A percentile compares a stretch with the other conserved stretches of the same genome.
Evolutionary conservation across 2,888 invertebrate species (phyloP).

Genomic region (Ophraella communa): DNA sequence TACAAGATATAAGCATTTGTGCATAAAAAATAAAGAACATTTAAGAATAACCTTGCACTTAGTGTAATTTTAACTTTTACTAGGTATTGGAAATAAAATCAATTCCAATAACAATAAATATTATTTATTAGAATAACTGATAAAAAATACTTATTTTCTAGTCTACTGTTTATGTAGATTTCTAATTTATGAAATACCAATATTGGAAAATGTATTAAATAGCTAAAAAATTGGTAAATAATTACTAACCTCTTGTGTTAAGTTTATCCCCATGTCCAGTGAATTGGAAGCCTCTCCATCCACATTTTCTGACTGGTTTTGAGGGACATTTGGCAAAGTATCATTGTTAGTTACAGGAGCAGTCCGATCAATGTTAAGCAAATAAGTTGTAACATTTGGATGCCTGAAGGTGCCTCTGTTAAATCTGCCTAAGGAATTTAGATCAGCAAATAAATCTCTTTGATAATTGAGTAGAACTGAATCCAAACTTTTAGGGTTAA

Average conservation of each 20-base stretch:
- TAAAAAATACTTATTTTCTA: background rate
- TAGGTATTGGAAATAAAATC: no score
- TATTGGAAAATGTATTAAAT: background rate
- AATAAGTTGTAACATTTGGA: slow-evolving; percentile 66
- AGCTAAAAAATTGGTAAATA: background rate
- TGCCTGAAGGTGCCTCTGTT: slow-evolving; percentile 63
- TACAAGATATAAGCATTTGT: no score
- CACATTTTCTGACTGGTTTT: slow-evolving; percentile 40
- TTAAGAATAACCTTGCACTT: no score
- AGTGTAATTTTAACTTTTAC: no score
- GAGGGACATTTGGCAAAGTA: slow-evolving; percentile 29
- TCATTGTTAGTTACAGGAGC: slow-evolving; percentile 41
- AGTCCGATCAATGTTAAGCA: slow-evolving; percentile 65
- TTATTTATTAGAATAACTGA: background rate
- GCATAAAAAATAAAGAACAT: no score
- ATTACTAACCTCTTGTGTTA: slow-evolving; percentile 54
- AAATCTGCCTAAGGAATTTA: slow-evolving; percentile 74
- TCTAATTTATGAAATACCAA: background rate
- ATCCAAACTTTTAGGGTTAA: slow-evolving; percentile 77
- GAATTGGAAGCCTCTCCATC: slow-evolving; percentile 37
- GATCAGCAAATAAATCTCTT: slow-evolving; percentile 74
- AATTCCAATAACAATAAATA: no score
- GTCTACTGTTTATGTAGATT: background rate
- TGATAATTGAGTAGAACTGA: slow-evolving; percentile 75
- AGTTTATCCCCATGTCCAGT: slow-evolving; percentile 43